Evolutionary conservation across 1,140 invertebrate species (phyloP), one percentile per base, ranked within the genome.

Genomic region (Stegodyphus dumicola): DNA sequence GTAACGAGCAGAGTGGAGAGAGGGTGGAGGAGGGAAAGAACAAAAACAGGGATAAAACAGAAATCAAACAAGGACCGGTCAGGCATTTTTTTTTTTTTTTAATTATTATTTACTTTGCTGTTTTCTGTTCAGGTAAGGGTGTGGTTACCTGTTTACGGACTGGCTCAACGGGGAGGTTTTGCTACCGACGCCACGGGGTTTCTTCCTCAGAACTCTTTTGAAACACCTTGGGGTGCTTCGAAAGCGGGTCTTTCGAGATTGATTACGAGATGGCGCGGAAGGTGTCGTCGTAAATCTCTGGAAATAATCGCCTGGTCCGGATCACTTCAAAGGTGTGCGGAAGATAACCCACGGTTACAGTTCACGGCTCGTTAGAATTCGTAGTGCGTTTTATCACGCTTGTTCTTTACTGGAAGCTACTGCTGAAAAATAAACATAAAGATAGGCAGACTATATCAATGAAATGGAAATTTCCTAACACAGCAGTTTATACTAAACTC

Each of bases 121-220:
- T 33, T 33, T 33, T 33, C 33, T 33, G 33, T 33, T 33, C 33
- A 33, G 33, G 64, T 65, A 65, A 65, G 60, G 76, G 76, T 77
- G 76, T 77, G 76, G 76, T 67, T 77, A 77, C 64, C 76, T 77
- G 76, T 77, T 77, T 77, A 67, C 76, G 76, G 52, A 33, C 76
- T 67, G 7, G 17, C 33, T 33, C 56, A n/a, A 18, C 11, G 64
- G 64, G 49, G 56, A 76, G 74, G 64, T 76, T 49, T 76, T 56
- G 74, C 74, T 76, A 76, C 74, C 52, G 74, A 76, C 48, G 74
- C 74, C 74, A 76, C 54, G 18, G 74, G 33, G 33, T 33, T 33
- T 33, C 33, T 33, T 33, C 33, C 33, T 33, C 33, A 33, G 33
- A 33, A 33, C 33, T 33, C 33, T 33, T 33, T 33, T 33, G 33